These are phyloP conservation scores for Cephalophus harveyi DNA, from an alignment of 2,113 vertebrate species.

Conservation along the genomic window DNA sequence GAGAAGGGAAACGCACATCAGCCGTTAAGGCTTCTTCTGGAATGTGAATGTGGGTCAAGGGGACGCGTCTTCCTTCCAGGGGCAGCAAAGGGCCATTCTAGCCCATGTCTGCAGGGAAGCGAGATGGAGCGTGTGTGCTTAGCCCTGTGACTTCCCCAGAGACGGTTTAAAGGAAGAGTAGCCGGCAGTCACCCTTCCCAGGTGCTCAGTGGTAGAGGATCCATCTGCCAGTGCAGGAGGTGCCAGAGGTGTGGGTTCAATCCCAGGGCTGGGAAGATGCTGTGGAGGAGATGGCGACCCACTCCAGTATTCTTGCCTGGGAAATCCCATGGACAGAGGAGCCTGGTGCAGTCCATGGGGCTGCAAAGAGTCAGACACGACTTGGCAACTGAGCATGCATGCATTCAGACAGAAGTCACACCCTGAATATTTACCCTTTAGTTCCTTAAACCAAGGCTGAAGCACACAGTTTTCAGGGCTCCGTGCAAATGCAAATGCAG, in stretches of 20 bases:
- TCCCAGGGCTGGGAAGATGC: background rate
- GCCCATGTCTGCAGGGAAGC: accelerated
- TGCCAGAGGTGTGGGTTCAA: background rate
- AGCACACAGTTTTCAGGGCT: too few species aligned
- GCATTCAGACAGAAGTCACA: background rate
- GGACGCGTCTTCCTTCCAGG: background rate
- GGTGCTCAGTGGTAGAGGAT: background rate
- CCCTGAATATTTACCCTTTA: background rate
- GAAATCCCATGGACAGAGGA: background rate
- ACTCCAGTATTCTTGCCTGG: background rate
- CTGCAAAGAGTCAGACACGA: background rate
- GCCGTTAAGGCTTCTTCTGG: background rate
- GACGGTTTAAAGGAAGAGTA: accelerated
- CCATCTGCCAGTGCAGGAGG: background rate
- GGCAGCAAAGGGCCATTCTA: accelerated
- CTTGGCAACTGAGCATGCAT: background rate
- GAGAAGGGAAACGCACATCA: accelerated
- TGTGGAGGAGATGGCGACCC: background rate
- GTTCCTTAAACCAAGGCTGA: background rate
- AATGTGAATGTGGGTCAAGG: accelerated
- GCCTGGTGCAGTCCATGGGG: background rate
- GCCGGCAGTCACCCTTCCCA: background rate
- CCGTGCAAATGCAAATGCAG: background rate
- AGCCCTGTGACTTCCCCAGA: too few species aligned
- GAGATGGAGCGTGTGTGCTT: accelerated